Conservation (phyloP, 1,140 invertebrate species). For the Drosophila lowei region DNA sequence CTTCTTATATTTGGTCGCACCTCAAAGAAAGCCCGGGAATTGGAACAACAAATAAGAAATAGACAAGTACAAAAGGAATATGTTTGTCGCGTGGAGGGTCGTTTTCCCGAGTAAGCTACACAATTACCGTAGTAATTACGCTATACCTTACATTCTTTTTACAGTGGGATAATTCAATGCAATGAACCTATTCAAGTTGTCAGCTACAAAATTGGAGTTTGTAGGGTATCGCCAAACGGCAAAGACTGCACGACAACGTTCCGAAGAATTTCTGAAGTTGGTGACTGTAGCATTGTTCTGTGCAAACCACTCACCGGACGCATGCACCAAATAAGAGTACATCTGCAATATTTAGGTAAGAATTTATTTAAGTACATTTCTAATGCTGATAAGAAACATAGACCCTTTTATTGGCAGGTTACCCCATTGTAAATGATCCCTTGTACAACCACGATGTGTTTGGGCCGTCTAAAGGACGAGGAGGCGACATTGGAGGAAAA, state of each 20-base stretch:
- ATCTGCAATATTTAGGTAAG: conserved; percentile 91
- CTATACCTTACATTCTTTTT: neutral
- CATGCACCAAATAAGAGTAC: conserved; percentile 99
- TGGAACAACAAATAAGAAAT: conserved; percentile 97
- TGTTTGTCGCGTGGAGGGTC: conserved; percentile 97
- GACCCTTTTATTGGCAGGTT: conserved; percentile 24
- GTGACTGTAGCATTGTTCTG: conserved; percentile 95
- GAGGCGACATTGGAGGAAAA: conserved; percentile 95
- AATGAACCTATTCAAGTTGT: conserved; percentile 96
- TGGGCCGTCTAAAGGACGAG: conserved; percentile 94
- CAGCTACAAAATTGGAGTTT: conserved; percentile 97
- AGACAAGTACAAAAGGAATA: conserved; percentile 97
- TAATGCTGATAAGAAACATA: neutral
- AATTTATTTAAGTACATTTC: neutral
- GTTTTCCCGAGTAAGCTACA: conserved; percentile 95
- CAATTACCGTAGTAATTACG: too few relatives aligned
- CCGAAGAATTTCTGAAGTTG: conserved; percentile 93
- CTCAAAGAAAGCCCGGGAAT: conserved; percentile 94
- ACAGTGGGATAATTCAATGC: conserved; percentile 88
- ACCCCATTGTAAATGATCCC: conserved; percentile 96
- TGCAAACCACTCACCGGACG: conserved; percentile 97
- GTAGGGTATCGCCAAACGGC: conserved; percentile 95
- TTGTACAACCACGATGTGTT: conserved; percentile 97
- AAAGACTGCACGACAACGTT: conserved; percentile 96
- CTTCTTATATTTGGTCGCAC: conserved; percentile 96